Evolutionary conservation across 2,113 vertebrate genomes (phyloP).

Genomic region (Bettongia penicillata): DNA sequence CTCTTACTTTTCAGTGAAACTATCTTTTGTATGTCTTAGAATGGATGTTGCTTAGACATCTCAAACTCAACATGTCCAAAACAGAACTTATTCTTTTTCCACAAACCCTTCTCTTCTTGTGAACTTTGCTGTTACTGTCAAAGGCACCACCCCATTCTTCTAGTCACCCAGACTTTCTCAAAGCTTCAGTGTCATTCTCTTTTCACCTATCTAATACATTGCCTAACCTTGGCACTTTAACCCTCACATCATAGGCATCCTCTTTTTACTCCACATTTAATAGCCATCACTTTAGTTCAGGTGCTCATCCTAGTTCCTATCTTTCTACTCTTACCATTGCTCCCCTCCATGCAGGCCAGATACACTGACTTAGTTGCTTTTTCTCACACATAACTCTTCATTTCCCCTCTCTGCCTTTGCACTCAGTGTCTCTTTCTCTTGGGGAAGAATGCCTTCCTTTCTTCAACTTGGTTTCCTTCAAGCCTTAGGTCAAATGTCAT

Average conservation of each 20-base stretch:
- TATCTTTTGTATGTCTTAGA: background rate
- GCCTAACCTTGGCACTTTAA: background rate
- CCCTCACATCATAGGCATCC: background rate
- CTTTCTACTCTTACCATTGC: background rate
- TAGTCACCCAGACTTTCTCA: background rate
- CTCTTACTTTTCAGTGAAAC: background rate
- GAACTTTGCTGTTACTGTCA: background rate
- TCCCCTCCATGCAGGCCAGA: background rate
- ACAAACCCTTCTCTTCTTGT: background rate
- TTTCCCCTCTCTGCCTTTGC: background rate
- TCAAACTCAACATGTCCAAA: background rate
- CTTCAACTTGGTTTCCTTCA: background rate
- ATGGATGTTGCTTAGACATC: background rate
- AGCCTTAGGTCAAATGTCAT: background rate
- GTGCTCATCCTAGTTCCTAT: background rate
- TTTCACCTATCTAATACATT: background rate
- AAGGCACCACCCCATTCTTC: background rate
- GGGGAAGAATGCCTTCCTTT: background rate
- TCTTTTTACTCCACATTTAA: background rate
- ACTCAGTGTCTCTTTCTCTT: too few species aligned
- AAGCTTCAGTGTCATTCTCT: background rate
- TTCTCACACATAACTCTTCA: background rate
- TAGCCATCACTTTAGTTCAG: background rate
- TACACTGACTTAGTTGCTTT: background rate
- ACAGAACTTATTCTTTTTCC: background rate